Evolutionary conservation across 2,888 invertebrate genomes (phyloP).

Genomic region (Drosophila peninsularis): DNA sequence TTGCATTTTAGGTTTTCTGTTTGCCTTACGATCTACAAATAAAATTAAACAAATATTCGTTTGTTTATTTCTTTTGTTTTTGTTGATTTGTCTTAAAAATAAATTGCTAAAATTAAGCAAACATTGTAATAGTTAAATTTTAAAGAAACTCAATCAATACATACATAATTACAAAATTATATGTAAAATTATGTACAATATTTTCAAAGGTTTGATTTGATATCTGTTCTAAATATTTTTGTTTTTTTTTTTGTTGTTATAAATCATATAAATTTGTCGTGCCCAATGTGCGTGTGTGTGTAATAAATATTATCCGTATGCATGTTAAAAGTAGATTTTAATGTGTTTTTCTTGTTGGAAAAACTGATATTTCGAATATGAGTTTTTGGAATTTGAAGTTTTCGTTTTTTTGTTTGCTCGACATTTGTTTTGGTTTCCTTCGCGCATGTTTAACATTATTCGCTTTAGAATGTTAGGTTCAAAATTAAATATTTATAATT

Average conservation of each 20-base stretch:
- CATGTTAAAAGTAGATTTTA: constrained; percentile 32
- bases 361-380: constrained; percentile 67
- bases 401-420: constrained; percentile 19
- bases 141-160: constrained; percentile 62
- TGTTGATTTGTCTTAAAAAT: constrained; percentile 21
- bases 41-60: constrained; percentile 38
- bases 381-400: constrained; percentile 53
- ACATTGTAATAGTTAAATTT: constrained; percentile 65
- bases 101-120: constrained; percentile 67
- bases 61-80: constrained; percentile 10
- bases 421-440: constrained; percentile 41
- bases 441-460: constrained; percentile 67
- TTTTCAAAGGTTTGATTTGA: constrained; percentile 26
- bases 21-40: constrained; percentile 37
- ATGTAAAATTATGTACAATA: constrained; percentile 69
- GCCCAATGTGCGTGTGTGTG: constrained; percentile 51
- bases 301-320: constrained; percentile 71
- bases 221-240: constrained; percentile 3
- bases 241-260: neutral
- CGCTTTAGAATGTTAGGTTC: constrained; percentile 57
- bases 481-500: constrained; percentile 32
- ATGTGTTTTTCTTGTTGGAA: constrained; percentile 44
- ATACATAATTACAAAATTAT: constrained; percentile 78
- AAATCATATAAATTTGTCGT: constrained; percentile 22
- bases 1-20: constrained; percentile 21